These are phyloP conservation scores for Polylopha cassiicola DNA, from an alignment of 2,888 invertebrate genomes.

Conservation along the genomic window DNA sequence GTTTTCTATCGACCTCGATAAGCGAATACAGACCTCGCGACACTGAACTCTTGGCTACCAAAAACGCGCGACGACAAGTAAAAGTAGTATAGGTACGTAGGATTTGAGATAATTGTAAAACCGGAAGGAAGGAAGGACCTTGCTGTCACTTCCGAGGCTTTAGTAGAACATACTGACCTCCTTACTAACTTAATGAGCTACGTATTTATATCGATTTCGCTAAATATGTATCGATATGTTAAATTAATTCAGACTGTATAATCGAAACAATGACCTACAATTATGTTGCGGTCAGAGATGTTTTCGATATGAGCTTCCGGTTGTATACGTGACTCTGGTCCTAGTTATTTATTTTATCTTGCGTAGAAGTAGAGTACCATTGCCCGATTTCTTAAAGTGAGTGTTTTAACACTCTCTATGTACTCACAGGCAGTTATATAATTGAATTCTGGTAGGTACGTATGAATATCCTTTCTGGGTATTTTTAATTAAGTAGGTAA, in stretches of 20 bases:
- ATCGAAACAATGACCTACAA: conserved; percentile 5
- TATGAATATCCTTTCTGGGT: no score
- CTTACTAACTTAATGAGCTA: conserved; percentile 15
- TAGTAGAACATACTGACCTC: conserved; percentile 40
- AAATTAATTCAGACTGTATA: conserved; percentile 7
- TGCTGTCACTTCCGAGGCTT: conserved; percentile 53
- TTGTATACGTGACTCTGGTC: no score
- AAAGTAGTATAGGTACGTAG: conserved; percentile 8
- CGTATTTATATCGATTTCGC: conserved; percentile 19
- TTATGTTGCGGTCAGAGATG: conserved; percentile 1
- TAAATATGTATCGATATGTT: conserved; percentile 5
- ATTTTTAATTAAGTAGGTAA: no score
- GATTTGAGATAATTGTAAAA: conserved; percentile 33
- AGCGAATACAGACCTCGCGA: conserved; percentile 10
- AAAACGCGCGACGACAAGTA: conserved; percentile 11
- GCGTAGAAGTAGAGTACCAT: no score
- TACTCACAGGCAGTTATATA: no score
- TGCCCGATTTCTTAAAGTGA: no score
- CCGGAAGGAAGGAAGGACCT: conserved; percentile 68
- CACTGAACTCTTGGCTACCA: conserved; percentile 7
- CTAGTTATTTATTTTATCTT: no score
- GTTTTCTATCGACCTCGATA: conserved; percentile 11
- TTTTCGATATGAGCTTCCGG: no score
- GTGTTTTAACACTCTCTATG: no score
- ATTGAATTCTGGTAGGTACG: no score